Conservation (phyloP, 2,113 vertebrate genomes). For the Odocoileus virginianus region DNA sequence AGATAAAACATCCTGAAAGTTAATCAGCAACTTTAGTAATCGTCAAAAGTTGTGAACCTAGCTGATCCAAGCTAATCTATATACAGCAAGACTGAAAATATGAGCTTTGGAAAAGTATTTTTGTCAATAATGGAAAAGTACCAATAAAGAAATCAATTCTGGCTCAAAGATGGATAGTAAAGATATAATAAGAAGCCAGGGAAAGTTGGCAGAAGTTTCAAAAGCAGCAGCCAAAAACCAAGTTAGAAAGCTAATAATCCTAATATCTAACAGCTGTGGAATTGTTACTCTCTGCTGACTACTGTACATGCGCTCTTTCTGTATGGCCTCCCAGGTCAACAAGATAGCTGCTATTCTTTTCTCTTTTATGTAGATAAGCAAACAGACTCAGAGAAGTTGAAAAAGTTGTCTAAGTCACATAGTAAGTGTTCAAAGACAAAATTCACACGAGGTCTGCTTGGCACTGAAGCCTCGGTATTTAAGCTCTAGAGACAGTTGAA, state of each 20-base stretch:
- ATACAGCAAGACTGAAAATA: background rate
- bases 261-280: background rate
- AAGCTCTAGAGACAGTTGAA: background rate
- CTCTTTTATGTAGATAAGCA: background rate
- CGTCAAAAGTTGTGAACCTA: background rate
- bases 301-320: background rate
- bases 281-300: background rate
- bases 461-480: background rate
- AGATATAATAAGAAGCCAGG: background rate
- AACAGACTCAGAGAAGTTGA: background rate
- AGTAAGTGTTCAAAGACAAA: background rate
- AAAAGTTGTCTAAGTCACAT: background rate
- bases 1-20: background rate
- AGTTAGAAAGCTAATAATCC: background rate
- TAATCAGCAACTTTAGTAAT: background rate
- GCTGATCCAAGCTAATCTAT: background rate
- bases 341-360: background rate
- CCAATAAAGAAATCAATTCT: background rate
- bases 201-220: background rate
- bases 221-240: background rate
- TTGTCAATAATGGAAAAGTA: background rate
- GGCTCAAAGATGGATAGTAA: background rate
- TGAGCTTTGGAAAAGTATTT: background rate
- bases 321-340: background rate
- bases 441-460: background rate